A percentile compares a stretch with the other conserved stretches of the same genome.
Conservation (phyloP, 2,113 vertebrate genomes). For the Odontesthes bonariensis region DNA sequence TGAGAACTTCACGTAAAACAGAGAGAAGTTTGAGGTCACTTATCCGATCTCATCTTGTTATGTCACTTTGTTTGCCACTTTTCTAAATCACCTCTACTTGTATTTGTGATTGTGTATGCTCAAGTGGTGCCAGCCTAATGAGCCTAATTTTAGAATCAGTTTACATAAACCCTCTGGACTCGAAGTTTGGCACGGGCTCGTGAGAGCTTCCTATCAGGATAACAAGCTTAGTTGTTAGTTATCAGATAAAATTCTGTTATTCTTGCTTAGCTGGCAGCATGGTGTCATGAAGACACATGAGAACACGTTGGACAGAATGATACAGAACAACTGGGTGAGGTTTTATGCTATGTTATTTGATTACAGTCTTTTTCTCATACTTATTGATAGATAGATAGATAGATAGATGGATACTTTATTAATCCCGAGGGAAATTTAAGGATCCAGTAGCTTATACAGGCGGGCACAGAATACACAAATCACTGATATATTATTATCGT, state of each 20-base stretch:
- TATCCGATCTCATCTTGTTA: background rate
- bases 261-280: constrained; percentile 12
- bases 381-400: too few species aligned
- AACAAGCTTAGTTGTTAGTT: constrained; percentile 68
- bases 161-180: constrained; percentile 35
- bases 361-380: too few species aligned
- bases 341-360: too few species aligned
- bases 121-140: constrained; percentile 21
- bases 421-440: too few species aligned
- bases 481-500: too few species aligned
- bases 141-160: constrained; percentile 27
- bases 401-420: too few species aligned
- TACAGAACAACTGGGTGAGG: too few species aligned
- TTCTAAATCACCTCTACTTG: background rate
- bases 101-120: background rate
- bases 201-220: constrained; percentile 69
- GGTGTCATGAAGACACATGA: too few species aligned
- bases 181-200: constrained; percentile 12
- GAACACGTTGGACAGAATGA: too few species aligned
- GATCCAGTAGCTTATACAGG: too few species aligned
- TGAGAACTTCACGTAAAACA: background rate
- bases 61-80: background rate
- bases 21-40: background rate
- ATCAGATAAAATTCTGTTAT: constrained; percentile 68
- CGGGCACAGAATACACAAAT: too few species aligned